Conservation (phyloP, 2,113 vertebrate species). For the Cryptomyrus ogoouensis region DNA sequence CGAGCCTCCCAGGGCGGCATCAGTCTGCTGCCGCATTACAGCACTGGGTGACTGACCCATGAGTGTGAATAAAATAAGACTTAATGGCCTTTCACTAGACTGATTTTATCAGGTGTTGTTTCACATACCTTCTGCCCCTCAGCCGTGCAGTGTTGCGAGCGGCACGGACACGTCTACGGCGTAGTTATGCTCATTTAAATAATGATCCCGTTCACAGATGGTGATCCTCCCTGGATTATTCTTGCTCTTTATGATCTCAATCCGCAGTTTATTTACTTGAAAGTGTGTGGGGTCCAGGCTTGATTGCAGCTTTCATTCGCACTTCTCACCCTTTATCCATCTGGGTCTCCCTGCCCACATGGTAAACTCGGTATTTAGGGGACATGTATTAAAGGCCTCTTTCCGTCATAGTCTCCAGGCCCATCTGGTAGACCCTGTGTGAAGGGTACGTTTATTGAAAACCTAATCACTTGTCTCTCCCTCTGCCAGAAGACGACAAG, state of each 20-base stretch:
- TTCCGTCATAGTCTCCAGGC: background rate
- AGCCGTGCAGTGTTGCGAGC: background rate
- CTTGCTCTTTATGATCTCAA: background rate
- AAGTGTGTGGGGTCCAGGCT: background rate
- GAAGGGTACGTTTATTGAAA: background rate
- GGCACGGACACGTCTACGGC: background rate
- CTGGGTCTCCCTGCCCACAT: background rate
- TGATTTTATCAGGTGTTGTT: background rate
- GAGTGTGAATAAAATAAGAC: background rate
- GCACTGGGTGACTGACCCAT: background rate
- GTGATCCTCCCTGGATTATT: background rate
- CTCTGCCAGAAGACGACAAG: constrained; percentile 69
- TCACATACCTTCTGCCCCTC: background rate
- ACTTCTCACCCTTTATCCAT: background rate
- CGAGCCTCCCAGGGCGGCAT: background rate
- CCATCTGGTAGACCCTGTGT: background rate
- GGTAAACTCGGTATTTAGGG: background rate
- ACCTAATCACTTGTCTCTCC: background rate
- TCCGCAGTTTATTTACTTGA: background rate
- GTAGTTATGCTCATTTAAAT: background rate
- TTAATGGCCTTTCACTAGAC: background rate
- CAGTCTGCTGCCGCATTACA: background rate
- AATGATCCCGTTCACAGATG: background rate
- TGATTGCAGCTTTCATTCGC: background rate
- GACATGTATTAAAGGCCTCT: background rate